phyloP scores from a whole-genome alignment of 2,797 vertebrate genomes.

The Rhinichthys osculus region DNA sequence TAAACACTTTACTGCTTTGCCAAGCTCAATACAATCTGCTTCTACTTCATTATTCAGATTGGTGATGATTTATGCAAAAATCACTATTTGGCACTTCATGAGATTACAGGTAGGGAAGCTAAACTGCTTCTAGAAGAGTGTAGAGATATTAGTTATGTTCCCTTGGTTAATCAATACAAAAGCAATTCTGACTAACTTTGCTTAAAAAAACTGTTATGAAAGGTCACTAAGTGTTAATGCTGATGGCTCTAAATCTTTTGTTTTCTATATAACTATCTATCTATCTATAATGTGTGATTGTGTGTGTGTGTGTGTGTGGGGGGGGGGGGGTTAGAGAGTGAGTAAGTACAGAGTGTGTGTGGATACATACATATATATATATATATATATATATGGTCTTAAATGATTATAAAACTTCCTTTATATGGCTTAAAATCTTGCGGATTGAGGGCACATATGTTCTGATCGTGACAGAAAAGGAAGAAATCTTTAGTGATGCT shows the following conservation, averaged over 20 bases:
- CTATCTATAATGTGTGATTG: too few relatives aligned
- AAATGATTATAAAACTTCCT: neutral
- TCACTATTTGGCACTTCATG: neutral
- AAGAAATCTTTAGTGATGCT: slow-evolving; percentile 15
- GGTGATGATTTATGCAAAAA: neutral
- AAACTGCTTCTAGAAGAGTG: neutral
- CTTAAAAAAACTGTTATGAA: neutral
- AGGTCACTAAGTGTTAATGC: neutral
- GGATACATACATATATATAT: too few relatives aligned
- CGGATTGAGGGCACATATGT: neutral
- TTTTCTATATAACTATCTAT: too few relatives aligned
- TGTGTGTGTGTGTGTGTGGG: too few relatives aligned
- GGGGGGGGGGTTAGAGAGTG: too few relatives aligned
- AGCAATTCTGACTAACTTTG: neutral
- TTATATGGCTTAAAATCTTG: slow-evolving; percentile 15
- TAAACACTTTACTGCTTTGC: neutral
- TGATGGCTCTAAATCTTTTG: neutral
- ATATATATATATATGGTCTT: too few relatives aligned
- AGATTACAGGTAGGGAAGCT: neutral
- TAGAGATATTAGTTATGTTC: neutral
- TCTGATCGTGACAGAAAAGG: neutral
- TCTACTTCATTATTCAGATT: slow-evolving; percentile 9
- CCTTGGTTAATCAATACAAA: neutral
- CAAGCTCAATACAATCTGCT: neutral
- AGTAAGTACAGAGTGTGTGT: too few relatives aligned